Evolutionary conservation across 2,888 invertebrate species (phyloP).

Genomic region (Conistra vaccinii): DNA sequence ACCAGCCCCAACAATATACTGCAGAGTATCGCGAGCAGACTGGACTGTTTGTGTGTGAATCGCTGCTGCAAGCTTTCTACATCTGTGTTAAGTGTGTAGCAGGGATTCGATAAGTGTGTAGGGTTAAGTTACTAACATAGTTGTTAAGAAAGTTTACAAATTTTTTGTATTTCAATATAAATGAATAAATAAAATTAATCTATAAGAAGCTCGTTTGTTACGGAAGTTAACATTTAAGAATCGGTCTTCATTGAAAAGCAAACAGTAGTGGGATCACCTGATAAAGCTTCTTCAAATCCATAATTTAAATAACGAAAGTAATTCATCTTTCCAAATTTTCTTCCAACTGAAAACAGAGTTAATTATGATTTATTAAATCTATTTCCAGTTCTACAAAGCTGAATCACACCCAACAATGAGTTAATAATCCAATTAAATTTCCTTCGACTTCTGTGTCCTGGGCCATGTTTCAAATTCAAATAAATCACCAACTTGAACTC

Average conservation of each 20-base stretch:
- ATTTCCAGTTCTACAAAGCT: constrained; percentile 77
- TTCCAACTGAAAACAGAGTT: constrained; percentile 71
- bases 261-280: constrained; percentile 21
- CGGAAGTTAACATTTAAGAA: not conserved
- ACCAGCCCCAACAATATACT: too few species aligned
- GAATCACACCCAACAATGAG: constrained; percentile 81
- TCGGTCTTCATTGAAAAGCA: not conserved
- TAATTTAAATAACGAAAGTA: constrained; percentile 64
- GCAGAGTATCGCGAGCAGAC: too few species aligned
- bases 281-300: constrained; percentile 32
- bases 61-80: too few species aligned
- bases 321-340: constrained; percentile 70
- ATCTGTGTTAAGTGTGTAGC: too few species aligned
- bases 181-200: not conserved
- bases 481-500: constrained; percentile 87
- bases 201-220: not conserved
- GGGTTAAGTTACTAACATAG: too few species aligned
- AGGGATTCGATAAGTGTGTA: too few species aligned
- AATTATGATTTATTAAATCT: constrained; percentile 77
- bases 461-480: constrained; percentile 88
- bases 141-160: too few species aligned
- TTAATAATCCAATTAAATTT: constrained; percentile 90
- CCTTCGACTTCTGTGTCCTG: constrained; percentile 86
- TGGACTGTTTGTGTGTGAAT: too few species aligned
- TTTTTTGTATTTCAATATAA: too few species aligned